Percentiles rank a stretch among this genome's conserved stretches.
Evolutionary conservation across 2,113 vertebrate species (phyloP).

Genomic region (Delphinapterus leucas): DNA sequence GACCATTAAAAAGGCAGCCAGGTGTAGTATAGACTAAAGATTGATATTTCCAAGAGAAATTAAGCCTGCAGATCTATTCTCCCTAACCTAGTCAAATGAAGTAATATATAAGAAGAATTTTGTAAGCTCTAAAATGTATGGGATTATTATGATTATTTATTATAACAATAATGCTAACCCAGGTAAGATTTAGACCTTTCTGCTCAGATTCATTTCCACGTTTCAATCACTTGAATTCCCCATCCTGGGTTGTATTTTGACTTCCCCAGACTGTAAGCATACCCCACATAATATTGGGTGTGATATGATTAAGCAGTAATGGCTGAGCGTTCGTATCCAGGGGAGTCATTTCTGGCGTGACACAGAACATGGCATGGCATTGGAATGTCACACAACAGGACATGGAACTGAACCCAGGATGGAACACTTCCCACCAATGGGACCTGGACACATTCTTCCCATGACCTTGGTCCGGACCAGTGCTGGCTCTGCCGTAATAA

Average conservation of each 20-base stretch:
- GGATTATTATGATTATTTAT: slow-evolving; percentile 71
- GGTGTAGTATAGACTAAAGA: slow-evolving; percentile 11
- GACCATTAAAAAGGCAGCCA: slow-evolving; percentile 46
- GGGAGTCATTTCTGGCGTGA: neutral
- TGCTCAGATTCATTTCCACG: slow-evolving; percentile 43
- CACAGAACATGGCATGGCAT: neutral
- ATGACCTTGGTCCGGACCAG: fast-evolving
- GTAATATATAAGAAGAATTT: slow-evolving; percentile 58
- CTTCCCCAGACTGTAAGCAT: neutral
- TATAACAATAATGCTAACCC: slow-evolving; percentile 58
- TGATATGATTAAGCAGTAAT: neutral
- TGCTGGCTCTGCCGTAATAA: fast-evolving
- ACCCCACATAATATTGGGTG: neutral
- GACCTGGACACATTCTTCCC: neutral
- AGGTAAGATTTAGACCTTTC: slow-evolving; percentile 67
- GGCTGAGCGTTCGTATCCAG: neutral
- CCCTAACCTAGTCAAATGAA: slow-evolving; percentile 37
- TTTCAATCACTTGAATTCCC: slow-evolving; percentile 67
- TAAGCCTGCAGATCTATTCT: slow-evolving; percentile 63
- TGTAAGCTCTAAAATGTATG: slow-evolving; percentile 62
- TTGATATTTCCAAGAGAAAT: slow-evolving; percentile 65
- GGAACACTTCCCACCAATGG: fast-evolving
- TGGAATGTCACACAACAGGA: neutral
- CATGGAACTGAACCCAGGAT: fast-evolving
- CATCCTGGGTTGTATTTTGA: slow-evolving; percentile 34